phyloP scores from a whole-genome alignment of 2,113 vertebrate species.

The Microcebus griseorufus region DNA sequence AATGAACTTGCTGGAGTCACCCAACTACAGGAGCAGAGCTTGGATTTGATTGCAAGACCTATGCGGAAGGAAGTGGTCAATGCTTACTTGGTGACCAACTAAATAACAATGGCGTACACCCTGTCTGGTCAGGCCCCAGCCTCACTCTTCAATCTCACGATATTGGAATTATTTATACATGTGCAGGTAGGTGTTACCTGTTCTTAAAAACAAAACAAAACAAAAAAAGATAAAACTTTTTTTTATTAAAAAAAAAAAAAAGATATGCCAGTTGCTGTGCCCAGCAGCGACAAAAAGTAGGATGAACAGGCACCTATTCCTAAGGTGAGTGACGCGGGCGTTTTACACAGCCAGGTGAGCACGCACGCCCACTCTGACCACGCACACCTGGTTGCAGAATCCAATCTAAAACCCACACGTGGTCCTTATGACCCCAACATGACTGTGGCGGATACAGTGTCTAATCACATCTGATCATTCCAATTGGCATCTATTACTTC shows the following conservation, averaged over 20 bases:
- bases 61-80: not conserved
- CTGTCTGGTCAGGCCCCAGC: not conserved
- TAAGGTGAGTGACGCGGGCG: accelerated
- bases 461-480: not conserved
- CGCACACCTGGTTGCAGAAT: accelerated
- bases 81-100: too few species aligned
- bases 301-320: not conserved
- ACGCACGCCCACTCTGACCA: not conserved
- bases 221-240: not conserved
- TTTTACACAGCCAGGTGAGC: too few species aligned
- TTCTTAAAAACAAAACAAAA: not conserved
- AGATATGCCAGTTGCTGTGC: too few species aligned
- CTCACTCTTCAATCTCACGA: not conserved
- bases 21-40: not conserved
- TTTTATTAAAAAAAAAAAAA: not conserved
- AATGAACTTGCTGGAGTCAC: too few species aligned
- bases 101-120: accelerated
- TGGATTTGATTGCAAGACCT: not conserved
- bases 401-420: not conserved
- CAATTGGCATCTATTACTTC: not conserved
- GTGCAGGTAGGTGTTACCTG: not conserved
- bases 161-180: not conserved
- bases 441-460: not conserved
- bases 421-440: not conserved
- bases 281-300: not conserved